These are phyloP conservation scores for Cremastinae sp. DNA, from an alignment of 2,888 invertebrate genomes.

Conservation along the genomic window DNA sequence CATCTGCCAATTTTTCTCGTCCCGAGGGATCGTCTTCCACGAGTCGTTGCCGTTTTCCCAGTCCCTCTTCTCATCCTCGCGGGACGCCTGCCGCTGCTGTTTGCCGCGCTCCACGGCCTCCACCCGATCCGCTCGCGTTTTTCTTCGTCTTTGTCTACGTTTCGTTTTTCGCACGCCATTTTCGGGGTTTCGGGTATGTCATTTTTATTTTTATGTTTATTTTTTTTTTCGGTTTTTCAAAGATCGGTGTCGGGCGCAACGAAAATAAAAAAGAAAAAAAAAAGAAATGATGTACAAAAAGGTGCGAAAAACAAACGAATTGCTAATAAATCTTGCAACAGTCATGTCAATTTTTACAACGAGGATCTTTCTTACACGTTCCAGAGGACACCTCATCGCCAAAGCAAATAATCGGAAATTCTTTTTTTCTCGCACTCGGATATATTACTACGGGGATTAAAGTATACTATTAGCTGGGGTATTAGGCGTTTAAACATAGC, in stretches of 20 bases:
- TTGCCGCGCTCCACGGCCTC: conserved; percentile 68
- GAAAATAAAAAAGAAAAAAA: conserved; percentile 69
- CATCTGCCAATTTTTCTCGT: conserved; percentile 80
- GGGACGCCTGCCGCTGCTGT: conserved; percentile 62
- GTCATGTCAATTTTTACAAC: conserved; percentile 2
- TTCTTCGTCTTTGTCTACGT: conserved; percentile 77
- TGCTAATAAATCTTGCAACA: conserved; percentile 4
- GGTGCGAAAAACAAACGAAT: conserved; percentile 46
- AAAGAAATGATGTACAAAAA: conserved; percentile 64
- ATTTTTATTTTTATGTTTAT: conserved; percentile 12
- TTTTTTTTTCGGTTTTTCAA: conserved; percentile 25
- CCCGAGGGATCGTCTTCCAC: conserved; percentile 61
- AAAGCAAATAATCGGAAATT: background rate
- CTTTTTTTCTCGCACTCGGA: background rate
- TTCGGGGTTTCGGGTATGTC: conserved; percentile 40
- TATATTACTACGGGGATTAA: too few species aligned
- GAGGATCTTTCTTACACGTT: background rate
- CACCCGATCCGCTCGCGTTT: conserved; percentile 73
- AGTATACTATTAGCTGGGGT: conserved; percentile 25
- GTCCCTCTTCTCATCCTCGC: conserved; percentile 70
- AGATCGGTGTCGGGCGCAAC: conserved; percentile 67
- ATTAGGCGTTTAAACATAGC: conserved; percentile 34
- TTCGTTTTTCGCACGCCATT: conserved; percentile 31
- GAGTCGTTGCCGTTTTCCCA: conserved; percentile 73
- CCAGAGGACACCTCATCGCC: too few species aligned